These are phyloP conservation scores for Xylota sylvarum DNA, from an alignment of 2,888 invertebrate species.

Conservation along the genomic window DNA sequence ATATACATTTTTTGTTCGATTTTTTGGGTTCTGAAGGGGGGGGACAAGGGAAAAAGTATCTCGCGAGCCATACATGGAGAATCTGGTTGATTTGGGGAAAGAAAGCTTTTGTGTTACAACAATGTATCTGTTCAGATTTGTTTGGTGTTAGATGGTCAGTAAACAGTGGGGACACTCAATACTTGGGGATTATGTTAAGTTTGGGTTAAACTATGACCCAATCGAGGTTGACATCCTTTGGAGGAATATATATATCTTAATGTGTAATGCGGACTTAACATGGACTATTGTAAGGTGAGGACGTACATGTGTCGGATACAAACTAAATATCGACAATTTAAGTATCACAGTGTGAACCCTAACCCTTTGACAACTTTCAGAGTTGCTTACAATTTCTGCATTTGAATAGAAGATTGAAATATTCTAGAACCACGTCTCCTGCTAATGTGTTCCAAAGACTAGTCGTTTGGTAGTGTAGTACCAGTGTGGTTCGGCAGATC, in stretches of 20 bases:
- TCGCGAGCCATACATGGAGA: constrained; percentile 22
- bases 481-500: no score
- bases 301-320: no score
- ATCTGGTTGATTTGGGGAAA: constrained; percentile 33
- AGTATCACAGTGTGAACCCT: no score
- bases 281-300: background rate
- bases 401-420: no score
- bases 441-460: no score
- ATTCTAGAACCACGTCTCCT: no score
- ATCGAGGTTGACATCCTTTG: background rate
- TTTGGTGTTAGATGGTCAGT: constrained; percentile 28
- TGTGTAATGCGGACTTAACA: no score
- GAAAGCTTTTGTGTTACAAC: constrained; percentile 52
- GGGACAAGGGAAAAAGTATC: background rate
- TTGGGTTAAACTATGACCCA: constrained; percentile 16
- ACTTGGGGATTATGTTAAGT: constrained; percentile 47
- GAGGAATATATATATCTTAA: no score
- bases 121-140: constrained; percentile 56
- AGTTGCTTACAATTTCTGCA: no score
- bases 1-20: constrained; percentile 18
- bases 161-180: constrained; percentile 37
- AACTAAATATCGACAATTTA: no score
- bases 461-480: no score
- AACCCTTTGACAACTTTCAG: no score
- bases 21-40: background rate